Conservation (phyloP, 2,888 invertebrate species). For the Gonocerus acuteangulatus region DNA sequence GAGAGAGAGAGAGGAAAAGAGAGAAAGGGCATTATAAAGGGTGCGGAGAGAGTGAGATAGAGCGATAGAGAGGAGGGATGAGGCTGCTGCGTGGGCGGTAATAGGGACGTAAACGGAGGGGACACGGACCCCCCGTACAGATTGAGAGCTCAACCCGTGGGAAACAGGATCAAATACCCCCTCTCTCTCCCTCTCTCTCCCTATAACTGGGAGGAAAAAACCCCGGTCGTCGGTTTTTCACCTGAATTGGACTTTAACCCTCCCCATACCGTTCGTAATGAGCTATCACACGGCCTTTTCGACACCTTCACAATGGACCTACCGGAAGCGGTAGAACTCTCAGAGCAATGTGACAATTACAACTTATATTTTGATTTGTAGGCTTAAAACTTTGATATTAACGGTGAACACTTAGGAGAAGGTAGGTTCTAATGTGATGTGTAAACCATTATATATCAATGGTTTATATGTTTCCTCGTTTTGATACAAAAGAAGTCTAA, state of each 20-base stretch:
- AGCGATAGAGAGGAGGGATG: neutral
- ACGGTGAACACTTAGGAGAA: no score
- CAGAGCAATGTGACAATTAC: no score
- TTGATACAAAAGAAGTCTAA: no score
- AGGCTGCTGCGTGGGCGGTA: conserved; percentile 18
- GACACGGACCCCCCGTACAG: conserved; percentile 16
- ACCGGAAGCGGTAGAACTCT: no score
- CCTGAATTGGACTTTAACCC: neutral
- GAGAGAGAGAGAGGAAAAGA: neutral
- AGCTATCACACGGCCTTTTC: no score
- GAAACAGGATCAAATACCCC: conserved; percentile 19
- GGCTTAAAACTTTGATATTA: no score
- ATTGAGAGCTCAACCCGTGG: conserved; percentile 21
- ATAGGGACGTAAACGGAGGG: conserved; percentile 1
- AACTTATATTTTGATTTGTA: no score
- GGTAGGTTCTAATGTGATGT: no score
- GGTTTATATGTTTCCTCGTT: no score
- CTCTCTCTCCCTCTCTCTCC: neutral
- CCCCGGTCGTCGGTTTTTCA: neutral
- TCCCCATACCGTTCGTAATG: no score
- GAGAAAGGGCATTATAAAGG: neutral
- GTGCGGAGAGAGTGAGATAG: neutral
- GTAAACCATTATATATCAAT: no score
- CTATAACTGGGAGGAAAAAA: neutral
- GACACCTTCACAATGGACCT: no score